phyloP scores from a whole-genome alignment of 1,140 invertebrate species.

The Heterodera carotae region DNA sequence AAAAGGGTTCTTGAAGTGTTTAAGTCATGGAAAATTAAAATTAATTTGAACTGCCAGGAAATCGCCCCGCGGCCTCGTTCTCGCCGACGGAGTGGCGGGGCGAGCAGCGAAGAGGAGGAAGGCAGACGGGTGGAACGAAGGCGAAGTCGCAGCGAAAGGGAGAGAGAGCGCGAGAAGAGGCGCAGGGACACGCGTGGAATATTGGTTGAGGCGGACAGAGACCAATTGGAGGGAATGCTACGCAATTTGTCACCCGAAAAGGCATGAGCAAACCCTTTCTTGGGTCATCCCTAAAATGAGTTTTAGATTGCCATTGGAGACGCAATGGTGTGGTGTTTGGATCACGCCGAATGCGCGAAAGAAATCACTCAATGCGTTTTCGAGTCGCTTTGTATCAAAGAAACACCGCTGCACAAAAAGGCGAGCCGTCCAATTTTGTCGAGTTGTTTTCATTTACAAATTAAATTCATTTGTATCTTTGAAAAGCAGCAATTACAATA shows the following conservation, averaged over 20 bases:
- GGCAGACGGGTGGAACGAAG: slow-evolving; percentile 22
- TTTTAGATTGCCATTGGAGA: slow-evolving; percentile 74
- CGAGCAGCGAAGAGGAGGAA: slow-evolving; percentile 26
- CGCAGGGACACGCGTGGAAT: slow-evolving; percentile 35
- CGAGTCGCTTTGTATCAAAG: slow-evolving; percentile 78
- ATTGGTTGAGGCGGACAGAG: slow-evolving; percentile 75
- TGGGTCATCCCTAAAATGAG: slow-evolving; percentile 14
- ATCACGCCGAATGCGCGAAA: slow-evolving; percentile 92
- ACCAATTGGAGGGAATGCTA: slow-evolving; percentile 87
- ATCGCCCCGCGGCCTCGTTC: neutral
- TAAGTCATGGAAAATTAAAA: neutral
- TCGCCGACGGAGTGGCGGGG: slow-evolving; percentile 11
- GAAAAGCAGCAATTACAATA: too few relatives aligned
- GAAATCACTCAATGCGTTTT: slow-evolving; percentile 90
- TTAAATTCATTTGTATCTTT: too few relatives aligned
- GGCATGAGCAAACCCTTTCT: slow-evolving; percentile 68
- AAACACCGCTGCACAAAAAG: slow-evolving; percentile 83
- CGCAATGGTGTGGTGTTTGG: slow-evolving; percentile 96
- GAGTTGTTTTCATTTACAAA: too few relatives aligned
- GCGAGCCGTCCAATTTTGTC: too few relatives aligned
- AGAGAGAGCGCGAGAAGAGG: slow-evolving; percentile 24
- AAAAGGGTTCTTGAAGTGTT: neutral
- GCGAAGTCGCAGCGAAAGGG: slow-evolving; percentile 7
- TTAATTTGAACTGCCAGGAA: neutral
- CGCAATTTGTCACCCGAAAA: slow-evolving; percentile 83